Evolutionary conservation across 37 sponge, comb jelly and placozoan species (phyloP), one percentile per base, ranked within the genome.

Genomic region (Theonella swinhoei): DNA sequence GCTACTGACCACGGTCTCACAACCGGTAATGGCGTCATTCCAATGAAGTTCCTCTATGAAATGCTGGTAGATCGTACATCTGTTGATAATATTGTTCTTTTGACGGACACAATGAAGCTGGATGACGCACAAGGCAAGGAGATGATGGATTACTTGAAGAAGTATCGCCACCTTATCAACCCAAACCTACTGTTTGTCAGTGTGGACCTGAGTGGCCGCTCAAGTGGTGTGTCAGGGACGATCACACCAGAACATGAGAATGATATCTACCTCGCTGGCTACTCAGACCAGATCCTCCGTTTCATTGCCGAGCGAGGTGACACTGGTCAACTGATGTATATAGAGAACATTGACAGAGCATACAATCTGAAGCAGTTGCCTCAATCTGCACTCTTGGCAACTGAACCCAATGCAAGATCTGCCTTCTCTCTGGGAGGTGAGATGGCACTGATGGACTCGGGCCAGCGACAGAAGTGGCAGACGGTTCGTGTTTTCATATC

Each of bases 241-340:
- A 77, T 86, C 67, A 77, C 68, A 5, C 90, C 96, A 35, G 64
- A 77, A 11, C 99, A 99, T 67, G 64, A 79, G 26, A 99, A 99
- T 71, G 97, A 99, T 63, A 88, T 99, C 42, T 86, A 85, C 77
- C 77, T 99, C 23, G 76, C 95, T 23, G 99, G 99, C 20, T 99
- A 90, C 82, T 96, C 96, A 65, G 99, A 99, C 68, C 95, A 99
- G 70, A 96, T 99, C 30, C 72, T 99, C 34, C 81, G 93, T 20
- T 99, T 97, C 90, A 95, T 99, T 28, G 96, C 97, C 25, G 95
- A 99, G 72, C 77, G 99, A 42, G 95, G 97, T 17, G 91, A 90
- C 66, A 91, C 88, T 62, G 94, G 91, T 2, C 97, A 97, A 78
- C 80, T 99, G 32, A 91, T 88, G 1, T 91, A 93, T 65, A 92